Conservation (phyloP, 2,888 invertebrate species). For the Chrysotoxum bicinctum region DNA sequence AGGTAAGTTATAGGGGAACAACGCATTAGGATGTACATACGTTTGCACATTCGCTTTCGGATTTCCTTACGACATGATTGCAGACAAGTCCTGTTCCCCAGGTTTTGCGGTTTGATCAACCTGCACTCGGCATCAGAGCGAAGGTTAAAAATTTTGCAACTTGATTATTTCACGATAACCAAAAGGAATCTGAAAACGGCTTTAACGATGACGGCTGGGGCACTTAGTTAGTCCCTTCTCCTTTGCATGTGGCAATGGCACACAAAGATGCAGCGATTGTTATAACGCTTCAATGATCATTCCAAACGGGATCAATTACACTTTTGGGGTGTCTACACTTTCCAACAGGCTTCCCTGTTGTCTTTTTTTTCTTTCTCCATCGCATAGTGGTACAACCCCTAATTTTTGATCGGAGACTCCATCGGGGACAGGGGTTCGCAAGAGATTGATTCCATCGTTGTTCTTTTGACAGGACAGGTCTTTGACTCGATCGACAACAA, state of each 20-base stretch:
- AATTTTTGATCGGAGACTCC: conserved; percentile 44
- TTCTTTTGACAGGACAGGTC: conserved; percentile 65
- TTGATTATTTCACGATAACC: conserved; percentile 51
- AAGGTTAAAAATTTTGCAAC: conserved; percentile 66
- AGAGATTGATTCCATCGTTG: conserved; percentile 69
- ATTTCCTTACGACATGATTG: conserved; percentile 66
- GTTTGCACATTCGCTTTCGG: conserved; percentile 57
- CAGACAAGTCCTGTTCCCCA: conserved; percentile 64
- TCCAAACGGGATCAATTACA: conserved; percentile 68
- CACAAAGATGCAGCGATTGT: conserved; percentile 62
- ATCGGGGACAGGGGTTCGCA: conserved; percentile 9
- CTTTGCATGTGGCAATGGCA: conserved; percentile 3
- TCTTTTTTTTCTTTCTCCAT: conserved; percentile 27
- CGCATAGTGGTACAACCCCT: conserved; percentile 44
- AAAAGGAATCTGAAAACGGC: conserved; percentile 36
- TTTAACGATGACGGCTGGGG: conserved; percentile 57
- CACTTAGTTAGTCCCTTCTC: conserved; percentile 38
- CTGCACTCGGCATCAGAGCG: conserved; percentile 45
- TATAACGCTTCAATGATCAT: conserved; percentile 67
- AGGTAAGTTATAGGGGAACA: conserved; percentile 20
- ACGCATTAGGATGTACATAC: conserved; percentile 63
- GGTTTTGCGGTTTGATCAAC: conserved; percentile 61
- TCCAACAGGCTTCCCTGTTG: conserved; percentile 62
- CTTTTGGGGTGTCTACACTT: conserved; percentile 65
- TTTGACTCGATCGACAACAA: conserved; percentile 65